Conservation (phyloP, 2,797 vertebrate genomes). For the Australoheros facetus region DNA sequence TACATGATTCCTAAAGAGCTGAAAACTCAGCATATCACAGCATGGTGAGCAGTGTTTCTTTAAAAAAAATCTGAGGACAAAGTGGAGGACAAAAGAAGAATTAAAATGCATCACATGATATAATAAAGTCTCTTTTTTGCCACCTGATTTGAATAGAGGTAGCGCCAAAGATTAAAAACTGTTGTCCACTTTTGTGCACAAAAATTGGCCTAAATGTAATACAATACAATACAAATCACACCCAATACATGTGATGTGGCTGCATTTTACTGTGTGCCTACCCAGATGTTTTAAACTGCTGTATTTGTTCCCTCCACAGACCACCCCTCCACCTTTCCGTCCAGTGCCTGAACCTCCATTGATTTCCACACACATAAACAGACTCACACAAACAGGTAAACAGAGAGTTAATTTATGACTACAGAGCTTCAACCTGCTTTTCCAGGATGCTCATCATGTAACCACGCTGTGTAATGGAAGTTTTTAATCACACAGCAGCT, state of each 20-base stretch:
- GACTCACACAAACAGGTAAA: constrained; percentile 44
- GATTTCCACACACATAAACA: constrained; percentile 29
- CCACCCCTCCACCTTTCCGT: constrained; percentile 44
- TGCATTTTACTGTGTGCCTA: background rate
- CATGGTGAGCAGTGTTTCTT: no score
- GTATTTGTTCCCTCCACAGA: constrained; percentile 40
- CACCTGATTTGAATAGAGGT: background rate
- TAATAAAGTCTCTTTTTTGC: background rate
- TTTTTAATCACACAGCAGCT: constrained; percentile 25
- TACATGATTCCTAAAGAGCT: no score
- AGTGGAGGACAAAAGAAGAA: no score
- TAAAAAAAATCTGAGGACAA: no score
- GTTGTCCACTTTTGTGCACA: background rate
- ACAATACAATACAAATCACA: background rate
- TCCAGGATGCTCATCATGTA: background rate
- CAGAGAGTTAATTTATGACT: background rate
- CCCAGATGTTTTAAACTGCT: background rate
- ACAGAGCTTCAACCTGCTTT: background rate
- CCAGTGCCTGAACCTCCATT: constrained; percentile 69
- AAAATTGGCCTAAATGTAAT: background rate
- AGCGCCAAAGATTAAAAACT: no score
- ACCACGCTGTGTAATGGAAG: constrained; percentile 25
- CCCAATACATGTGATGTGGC: background rate
- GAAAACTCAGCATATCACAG: no score
- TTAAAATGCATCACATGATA: background rate